Evolutionary conservation across 1,140 invertebrate species (phyloP).

Genomic region (Cydia amplana): DNA sequence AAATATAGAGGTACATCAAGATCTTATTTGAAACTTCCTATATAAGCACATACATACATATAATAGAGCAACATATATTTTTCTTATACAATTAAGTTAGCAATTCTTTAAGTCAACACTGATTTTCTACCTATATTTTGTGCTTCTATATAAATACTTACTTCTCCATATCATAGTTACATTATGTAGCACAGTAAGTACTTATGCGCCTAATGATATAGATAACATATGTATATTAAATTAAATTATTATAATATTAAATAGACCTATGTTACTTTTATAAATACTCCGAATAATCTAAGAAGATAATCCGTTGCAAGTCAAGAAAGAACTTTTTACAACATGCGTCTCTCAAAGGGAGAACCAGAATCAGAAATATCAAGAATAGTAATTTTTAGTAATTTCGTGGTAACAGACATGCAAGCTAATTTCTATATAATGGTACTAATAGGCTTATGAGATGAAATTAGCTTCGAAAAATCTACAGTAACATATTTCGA

Average conservation of each 20-base stretch:
- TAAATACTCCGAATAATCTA: not conserved
- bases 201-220: not conserved
- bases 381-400: not conserved
- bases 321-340: not conserved
- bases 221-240: not conserved
- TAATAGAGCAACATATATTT: slow-evolving; percentile 7
- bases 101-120: not conserved
- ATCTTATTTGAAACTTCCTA: slow-evolving; percentile 19
- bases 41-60: not conserved
- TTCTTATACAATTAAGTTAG: not conserved
- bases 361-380: not conserved
- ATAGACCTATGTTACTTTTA: not conserved
- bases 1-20: not conserved
- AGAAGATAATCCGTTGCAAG: not conserved
- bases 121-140: slow-evolving; percentile 6
- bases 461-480: slow-evolving; percentile 1
- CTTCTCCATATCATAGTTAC: not conserved
- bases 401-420: not conserved
- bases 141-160: not conserved
- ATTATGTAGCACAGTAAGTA: not conserved
- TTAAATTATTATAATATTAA: not conserved
- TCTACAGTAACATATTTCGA: not conserved
- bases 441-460: not conserved
- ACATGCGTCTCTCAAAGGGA: slow-evolving; percentile 21
- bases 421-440: slow-evolving; percentile 26